Base-by-base conservation (phyloP, 1,140 invertebrate genomes). In the Aculops lycopersici region DNA sequence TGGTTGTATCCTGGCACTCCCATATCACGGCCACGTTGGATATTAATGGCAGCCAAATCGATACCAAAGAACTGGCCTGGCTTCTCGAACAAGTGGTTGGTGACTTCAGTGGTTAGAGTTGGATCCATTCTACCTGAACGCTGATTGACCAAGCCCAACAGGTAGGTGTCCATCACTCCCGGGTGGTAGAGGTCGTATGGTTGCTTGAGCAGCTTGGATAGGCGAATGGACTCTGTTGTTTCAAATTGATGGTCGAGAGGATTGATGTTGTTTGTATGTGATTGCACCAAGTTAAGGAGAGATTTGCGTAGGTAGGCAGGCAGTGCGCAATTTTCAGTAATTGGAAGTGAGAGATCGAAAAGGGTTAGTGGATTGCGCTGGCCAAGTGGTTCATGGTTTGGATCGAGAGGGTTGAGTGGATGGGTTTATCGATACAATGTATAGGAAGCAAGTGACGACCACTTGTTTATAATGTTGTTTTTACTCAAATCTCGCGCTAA, bases 51-150 rank as follows among this genome's bases (percentile, higher is more conserved):
- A 20, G 55, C 50, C 35, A 57, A 48, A 38, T 57, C 55, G 42
- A 53, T 43, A 16, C 56, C 56, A 46, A 57, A 55, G 1, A 43
- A 39, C 16, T 47, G 44, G 2, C 46, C 47, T 2, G 51, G 51
- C 17, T 53, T 50, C 35, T 58, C 49, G 39, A 58, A 58, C n/a
- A 58, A 39, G 38, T 53, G 47, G 41, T 58, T 55, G 0, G 55
- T 53, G 2, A 50, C 47, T 60, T 84, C 76, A 59, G 79, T 74
- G 0, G 79, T 83, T 43, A 88, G 76, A 0, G 78, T 77, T 52
- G 83, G 76, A 50, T 88, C 80, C 75, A 84, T 83, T 49, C 79
- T 77, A 58, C 84, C 78, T 4, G 79, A 77, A 15, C 83, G 74
- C 62, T 88, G 79, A 55, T 88, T 86, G 39, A 79, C 74, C 24